Percentiles rank a stretch among this genome's conserved stretches.
Evolutionary conservation across 2,888 invertebrate genomes (phyloP).

Genomic region (Smittia aterrima): DNA sequence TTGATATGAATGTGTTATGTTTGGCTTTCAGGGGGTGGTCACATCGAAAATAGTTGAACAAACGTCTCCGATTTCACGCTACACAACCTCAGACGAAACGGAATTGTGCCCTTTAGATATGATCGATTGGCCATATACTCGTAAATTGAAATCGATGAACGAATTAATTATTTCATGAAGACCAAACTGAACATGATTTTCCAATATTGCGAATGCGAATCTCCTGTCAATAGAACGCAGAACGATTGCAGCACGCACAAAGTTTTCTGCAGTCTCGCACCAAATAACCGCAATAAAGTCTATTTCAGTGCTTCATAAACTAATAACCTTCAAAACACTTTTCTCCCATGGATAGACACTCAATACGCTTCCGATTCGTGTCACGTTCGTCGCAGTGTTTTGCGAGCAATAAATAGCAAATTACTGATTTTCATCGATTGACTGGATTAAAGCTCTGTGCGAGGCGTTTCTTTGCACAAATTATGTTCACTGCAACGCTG

Average conservation of each 20-base stretch:
- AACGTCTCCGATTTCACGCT: not conserved
- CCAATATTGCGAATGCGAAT: not conserved
- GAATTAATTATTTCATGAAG: no score
- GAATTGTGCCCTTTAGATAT: not conserved
- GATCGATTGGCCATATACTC: not conserved
- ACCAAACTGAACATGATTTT: not conserved
- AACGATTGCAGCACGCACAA: not conserved
- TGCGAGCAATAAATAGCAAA: slow-evolving; percentile 39
- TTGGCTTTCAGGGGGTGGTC: not conserved
- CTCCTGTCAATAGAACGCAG: not conserved
- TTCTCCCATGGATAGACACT: slow-evolving; percentile 10
- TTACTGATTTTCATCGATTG: slow-evolving; percentile 35
- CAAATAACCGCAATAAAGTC: not conserved
- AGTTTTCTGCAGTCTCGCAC: not conserved
- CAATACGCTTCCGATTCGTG: slow-evolving; percentile 22
- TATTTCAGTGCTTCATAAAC: slow-evolving; percentile 11
- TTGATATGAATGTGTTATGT: not conserved
- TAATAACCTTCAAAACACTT: slow-evolving; percentile 33
- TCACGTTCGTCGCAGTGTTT: slow-evolving; percentile 22
- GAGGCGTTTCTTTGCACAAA: not conserved
- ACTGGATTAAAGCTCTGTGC: slow-evolving; percentile 37
- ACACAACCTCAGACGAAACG: no score
- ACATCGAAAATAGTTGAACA: not conserved
- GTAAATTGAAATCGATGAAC: not conserved
- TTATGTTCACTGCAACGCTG: not conserved